Base-by-base conservation (phyloP, 2,113 vertebrate genomes). In the Pterocles burchelli region DNA sequence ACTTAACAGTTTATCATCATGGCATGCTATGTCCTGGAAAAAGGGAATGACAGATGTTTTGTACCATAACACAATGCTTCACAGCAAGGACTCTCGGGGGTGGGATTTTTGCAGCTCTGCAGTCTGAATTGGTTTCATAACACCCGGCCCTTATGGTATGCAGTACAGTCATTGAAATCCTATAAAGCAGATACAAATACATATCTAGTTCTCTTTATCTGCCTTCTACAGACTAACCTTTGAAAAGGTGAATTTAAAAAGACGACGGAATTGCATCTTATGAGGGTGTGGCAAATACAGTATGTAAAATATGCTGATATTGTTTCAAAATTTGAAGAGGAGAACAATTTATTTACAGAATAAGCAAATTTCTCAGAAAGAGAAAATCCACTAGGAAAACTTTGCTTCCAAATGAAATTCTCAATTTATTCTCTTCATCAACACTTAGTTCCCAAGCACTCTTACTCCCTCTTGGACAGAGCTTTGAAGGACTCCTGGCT, bases 1-100 rank as follows among this genome's bases (percentile, higher is more conserved):
- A 18, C 11, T n/a, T 17, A 29, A 3, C 4, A n/a, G 16, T 41
- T 58, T 33, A 13, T 65, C 26, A 9, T 13, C 11, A 5, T 48
- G 41, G 21, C 33, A 12, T 20, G 11, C 17, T 18, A 0, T 6
- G 7, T 71, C 48, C 52, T 81, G 70, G 25, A 36, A 48, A 70
- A 77, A 21, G 54, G 67, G 19, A 17, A 19, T 21, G 41, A n/a
- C 63, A 41, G 19, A 28, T 1, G 0, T 57, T 36, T 43, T 38
- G 41, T 10, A 13, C 26, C 36, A 16, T 16, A 33, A 38, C 7
- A 10, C 67, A 45, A 1, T 0, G 2, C 10, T 49, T 46, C 84
- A 21, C 28, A 63, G 80, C 46, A 61, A 38, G 34, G 13, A 7
- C 17, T 58, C 18, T 78, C 1, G 0, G 19, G 0, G 4, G 1